phyloP scores from a whole-genome alignment of 2,797 vertebrate species.

The Gorsachius magnificus region DNA sequence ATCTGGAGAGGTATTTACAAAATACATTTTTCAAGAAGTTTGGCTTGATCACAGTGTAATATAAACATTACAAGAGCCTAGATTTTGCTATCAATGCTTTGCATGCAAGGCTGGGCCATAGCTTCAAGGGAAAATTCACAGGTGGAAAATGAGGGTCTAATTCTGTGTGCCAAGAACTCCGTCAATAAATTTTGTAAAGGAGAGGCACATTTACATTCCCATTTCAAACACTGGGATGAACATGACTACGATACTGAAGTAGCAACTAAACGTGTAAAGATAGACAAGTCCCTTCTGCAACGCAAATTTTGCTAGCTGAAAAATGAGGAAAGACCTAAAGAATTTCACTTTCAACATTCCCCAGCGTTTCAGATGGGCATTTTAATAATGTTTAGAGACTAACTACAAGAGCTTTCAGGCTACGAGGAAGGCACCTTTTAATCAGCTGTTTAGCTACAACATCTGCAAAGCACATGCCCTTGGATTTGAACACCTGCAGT shows the following conservation, averaged over 20 bases:
- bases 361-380: neutral
- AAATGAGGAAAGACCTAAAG: neutral
- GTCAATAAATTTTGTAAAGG: neutral
- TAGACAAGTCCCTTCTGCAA: neutral
- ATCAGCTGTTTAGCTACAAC: neutral
- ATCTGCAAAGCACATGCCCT: neutral
- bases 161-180: neutral
- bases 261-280: neutral
- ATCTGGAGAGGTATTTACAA: slow-evolving; percentile 6
- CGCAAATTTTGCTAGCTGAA: neutral
- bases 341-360: neutral
- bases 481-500: neutral
- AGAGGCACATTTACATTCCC: neutral
- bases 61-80: slow-evolving; percentile 2
- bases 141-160: neutral
- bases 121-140: neutral
- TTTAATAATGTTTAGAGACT: neutral
- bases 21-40: slow-evolving; percentile 16
- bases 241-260: neutral
- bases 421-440: neutral
- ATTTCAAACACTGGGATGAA: neutral
- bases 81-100: neutral
- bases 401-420: neutral
- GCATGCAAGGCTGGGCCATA: neutral
- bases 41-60: neutral